Evolutionary conservation across 2,113 vertebrate species (phyloP).

Genomic region (Penelope pileata): DNA sequence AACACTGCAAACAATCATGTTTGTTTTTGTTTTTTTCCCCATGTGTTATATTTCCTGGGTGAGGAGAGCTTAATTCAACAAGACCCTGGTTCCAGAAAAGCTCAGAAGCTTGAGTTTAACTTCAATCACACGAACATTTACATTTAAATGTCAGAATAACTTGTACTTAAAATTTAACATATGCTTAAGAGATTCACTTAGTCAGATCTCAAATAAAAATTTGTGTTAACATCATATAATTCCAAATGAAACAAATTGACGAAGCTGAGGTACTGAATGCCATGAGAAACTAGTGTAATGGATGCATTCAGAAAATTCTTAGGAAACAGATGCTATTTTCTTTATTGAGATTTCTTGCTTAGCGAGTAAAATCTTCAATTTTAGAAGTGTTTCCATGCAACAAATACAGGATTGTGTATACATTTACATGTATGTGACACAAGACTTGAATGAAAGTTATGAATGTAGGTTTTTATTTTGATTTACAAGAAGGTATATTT

Average conservation of each 20-base stretch:
- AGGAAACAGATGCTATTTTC: not conserved
- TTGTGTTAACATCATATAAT: not conserved
- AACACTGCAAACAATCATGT: not conserved
- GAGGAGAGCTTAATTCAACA: not conserved
- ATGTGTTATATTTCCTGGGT: not conserved
- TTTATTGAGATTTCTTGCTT: not conserved
- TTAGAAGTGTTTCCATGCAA: not conserved
- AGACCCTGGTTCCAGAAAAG: not conserved
- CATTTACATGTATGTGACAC: not conserved
- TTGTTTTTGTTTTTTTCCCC: slow-evolving; percentile 2
- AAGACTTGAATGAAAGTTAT: not conserved
- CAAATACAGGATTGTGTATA: accelerated
- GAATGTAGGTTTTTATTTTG: not conserved
- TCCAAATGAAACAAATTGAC: not conserved
- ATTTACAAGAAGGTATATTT: not conserved
- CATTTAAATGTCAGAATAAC: not conserved
- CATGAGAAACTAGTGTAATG: not conserved
- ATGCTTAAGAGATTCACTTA: not conserved
- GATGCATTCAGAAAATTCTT: not conserved
- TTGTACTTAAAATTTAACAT: not conserved
- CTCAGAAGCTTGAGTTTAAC: not conserved
- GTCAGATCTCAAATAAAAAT: not conserved
- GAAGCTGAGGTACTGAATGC: not conserved
- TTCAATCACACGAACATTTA: not conserved
- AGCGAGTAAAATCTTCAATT: not conserved